Percentiles rank a stretch among this genome's conserved stretches.
Evolutionary conservation across 2,888 invertebrate species (phyloP).

Genomic region (Ceriagrion tenellum): DNA sequence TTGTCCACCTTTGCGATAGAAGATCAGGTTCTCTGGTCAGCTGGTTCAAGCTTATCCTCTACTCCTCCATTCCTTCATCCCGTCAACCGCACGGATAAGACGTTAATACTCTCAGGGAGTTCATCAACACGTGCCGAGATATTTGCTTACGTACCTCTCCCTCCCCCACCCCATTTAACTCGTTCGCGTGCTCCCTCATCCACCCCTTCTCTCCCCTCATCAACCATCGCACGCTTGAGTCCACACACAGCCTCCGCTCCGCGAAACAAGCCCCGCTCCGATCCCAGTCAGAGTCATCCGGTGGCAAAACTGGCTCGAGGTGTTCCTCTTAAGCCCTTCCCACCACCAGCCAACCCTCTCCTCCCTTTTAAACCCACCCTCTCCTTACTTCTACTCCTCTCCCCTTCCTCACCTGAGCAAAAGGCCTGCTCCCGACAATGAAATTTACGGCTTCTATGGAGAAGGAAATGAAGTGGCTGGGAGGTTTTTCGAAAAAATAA

Average conservation of each 20-base stretch:
- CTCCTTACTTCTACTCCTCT: neutral
- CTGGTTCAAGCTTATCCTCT: neutral
- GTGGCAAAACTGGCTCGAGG: slow-evolving; percentile 42
- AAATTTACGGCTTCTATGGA: slow-evolving; percentile 54
- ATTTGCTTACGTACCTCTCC: neutral
- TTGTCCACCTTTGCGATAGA: neutral
- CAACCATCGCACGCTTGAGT: no score
- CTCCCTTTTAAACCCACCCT: no score
- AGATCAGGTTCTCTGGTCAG: neutral
- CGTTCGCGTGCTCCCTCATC: neutral
- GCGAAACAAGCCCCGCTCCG: neutral
- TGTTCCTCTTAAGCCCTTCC: neutral
- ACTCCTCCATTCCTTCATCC: neutral
- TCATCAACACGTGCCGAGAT: slow-evolving; percentile 44
- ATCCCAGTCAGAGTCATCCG: neutral
- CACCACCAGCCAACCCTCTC: neutral
- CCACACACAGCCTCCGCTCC: neutral
- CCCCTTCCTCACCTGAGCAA: neutral
- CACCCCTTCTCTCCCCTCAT: neutral
- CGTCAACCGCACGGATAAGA: neutral
- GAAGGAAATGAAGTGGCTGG: slow-evolving; percentile 40
- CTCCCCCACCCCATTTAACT: neutral
- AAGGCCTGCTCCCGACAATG: slow-evolving; percentile 20
- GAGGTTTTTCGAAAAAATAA: neutral
- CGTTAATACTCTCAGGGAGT: slow-evolving; percentile 15